Percentiles rank a stretch among this genome's conserved stretches.
These are phyloP conservation scores for Cheracebus regulus DNA, from an alignment of 2,797 vertebrate species.

Conservation along the genomic window DNA sequence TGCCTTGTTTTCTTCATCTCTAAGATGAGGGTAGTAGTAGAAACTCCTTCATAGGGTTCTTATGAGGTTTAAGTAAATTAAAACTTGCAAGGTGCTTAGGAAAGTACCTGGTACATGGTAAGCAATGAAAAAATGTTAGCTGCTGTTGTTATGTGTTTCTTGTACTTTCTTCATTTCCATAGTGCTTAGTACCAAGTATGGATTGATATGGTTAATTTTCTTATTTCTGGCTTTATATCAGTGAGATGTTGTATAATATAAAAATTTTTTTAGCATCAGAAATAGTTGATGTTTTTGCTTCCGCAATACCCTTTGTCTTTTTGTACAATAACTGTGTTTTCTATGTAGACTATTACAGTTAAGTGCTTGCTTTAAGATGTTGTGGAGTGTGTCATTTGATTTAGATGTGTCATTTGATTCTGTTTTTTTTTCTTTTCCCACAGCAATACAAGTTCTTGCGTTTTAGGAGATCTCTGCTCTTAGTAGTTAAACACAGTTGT, in stretches of 20 bases:
- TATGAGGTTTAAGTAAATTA: slow-evolving; percentile 6
- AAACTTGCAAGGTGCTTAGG: not conserved
- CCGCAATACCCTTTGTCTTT: slow-evolving; percentile 20
- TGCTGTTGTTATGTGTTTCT: not conserved
- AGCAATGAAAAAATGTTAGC: not conserved
- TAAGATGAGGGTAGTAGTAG: not conserved
- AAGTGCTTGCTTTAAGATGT: not conserved
- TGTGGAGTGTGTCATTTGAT: not conserved
- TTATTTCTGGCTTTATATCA: slow-evolving; percentile 16
- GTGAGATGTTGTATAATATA: not conserved
- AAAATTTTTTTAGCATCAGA: slow-evolving; percentile 35
- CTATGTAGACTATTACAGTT: not conserved
- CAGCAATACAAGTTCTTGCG: slow-evolving; percentile 97
- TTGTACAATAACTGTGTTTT: not conserved
- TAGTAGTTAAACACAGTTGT: slow-evolving; percentile 91
- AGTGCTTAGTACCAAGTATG: not conserved
- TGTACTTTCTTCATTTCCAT: not conserved
- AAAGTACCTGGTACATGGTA: not conserved
- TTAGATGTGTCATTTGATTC: slow-evolving; percentile 33
- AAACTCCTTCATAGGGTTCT: not conserved
- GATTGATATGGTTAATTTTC: slow-evolving; percentile 23
- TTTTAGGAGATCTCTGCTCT: slow-evolving; percentile 91
- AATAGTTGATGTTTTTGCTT: slow-evolving; percentile 46
- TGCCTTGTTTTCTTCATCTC: not conserved
- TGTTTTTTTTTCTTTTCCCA: slow-evolving; percentile 71